Evolutionary conservation across 2,888 invertebrate genomes (phyloP).

Genomic region (Napeogenes sylphis): DNA sequence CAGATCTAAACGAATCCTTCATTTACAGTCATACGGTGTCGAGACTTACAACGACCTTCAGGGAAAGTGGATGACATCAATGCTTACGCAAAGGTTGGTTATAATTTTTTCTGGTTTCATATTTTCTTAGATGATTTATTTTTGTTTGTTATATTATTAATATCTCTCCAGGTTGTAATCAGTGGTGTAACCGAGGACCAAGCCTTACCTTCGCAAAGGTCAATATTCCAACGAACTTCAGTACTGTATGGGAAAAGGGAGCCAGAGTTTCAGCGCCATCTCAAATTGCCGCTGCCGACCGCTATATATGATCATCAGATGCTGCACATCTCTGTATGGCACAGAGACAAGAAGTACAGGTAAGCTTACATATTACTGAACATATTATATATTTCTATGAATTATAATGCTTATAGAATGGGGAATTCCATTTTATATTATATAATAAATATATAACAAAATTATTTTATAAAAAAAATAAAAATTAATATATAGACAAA

Average conservation of each 20-base stretch:
- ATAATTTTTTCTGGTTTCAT: neutral
- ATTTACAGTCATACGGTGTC: constrained; percentile 85
- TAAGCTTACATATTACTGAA: constrained; percentile 45
- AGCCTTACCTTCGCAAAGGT: constrained; percentile 68
- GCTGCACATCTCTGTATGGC: constrained; percentile 90
- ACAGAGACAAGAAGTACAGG: constrained; percentile 89
- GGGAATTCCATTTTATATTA: too few species aligned
- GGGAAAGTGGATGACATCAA: constrained; percentile 82
- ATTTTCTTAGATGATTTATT: too few species aligned
- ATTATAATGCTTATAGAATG: too few species aligned
- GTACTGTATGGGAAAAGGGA: constrained; percentile 87
- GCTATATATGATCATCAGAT: constrained; percentile 77
- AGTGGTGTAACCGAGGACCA: constrained; percentile 67
- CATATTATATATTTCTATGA: neutral
- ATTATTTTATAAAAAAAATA: too few species aligned
- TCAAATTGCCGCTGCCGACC: constrained; percentile 80
- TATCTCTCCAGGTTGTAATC: constrained; percentile 74
- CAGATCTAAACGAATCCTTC: constrained; percentile 29
- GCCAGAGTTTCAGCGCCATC: constrained; percentile 88
- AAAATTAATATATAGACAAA: too few species aligned
- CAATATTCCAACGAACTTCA: constrained; percentile 85
- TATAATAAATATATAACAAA: too few species aligned
- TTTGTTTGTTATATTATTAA: neutral
- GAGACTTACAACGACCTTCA: constrained; percentile 82
- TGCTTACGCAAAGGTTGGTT: constrained; percentile 86